Evolutionary conservation across 2,797 vertebrate genomes (phyloP).

Genomic region (Rhynchotus rufescens): DNA sequence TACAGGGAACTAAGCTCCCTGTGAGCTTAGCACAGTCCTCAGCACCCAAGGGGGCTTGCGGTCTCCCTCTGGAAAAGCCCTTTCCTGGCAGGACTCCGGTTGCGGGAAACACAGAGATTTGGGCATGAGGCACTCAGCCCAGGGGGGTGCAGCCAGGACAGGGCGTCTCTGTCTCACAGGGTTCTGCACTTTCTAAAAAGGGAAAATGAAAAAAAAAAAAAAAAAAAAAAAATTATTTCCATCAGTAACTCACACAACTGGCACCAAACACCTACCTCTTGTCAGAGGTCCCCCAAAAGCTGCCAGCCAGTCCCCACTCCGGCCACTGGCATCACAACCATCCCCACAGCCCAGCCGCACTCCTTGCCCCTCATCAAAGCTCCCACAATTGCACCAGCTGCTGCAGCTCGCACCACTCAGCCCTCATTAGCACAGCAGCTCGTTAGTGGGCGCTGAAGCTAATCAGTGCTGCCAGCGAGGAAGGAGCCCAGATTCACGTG

Average conservation of each 20-base stretch:
- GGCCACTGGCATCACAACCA: too few species aligned
- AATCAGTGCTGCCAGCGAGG: constrained; percentile 83
- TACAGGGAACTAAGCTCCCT: too few species aligned
- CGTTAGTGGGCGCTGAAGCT: constrained; percentile 76
- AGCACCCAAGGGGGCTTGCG: too few species aligned
- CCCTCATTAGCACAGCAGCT: constrained; percentile 73
- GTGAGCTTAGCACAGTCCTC: too few species aligned
- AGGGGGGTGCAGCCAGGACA: neutral
- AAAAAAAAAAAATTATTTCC: neutral
- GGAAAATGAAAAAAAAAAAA: neutral
- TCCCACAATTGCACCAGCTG: neutral
- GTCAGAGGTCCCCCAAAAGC: too few species aligned
- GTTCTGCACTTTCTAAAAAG: neutral
- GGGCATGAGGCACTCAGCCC: too few species aligned
- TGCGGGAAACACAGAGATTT: too few species aligned
- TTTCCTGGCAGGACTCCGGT: too few species aligned
- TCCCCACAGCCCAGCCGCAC: too few species aligned
- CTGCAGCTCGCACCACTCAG: constrained; percentile 29
- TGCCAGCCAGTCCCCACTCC: too few species aligned
- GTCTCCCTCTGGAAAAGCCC: too few species aligned
- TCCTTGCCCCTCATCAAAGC: neutral
- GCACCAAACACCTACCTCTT: too few species aligned
- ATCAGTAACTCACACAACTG: fast-evolving
- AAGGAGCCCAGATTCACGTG: constrained; percentile 74
- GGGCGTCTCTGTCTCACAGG: neutral